Conservation (phyloP, 2,113 vertebrate genomes). For the Phalacrocorax pelagicus region DNA sequence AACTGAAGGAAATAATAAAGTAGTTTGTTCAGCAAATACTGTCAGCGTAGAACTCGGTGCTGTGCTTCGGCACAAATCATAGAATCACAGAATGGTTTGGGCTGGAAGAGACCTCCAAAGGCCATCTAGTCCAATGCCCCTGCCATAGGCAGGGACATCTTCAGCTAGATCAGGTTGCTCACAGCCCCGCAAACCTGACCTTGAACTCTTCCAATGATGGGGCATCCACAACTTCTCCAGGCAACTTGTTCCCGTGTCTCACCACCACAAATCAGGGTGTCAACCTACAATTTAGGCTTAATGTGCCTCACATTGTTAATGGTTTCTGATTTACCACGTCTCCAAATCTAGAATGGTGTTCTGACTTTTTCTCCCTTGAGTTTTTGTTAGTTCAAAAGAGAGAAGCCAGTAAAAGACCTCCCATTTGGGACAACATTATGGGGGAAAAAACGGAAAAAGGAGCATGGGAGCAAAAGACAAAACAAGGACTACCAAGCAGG, state of each 20-base stretch:
- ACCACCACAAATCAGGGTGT: not conserved
- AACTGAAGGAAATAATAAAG: not conserved
- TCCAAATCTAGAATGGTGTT: not conserved
- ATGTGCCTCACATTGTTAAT: not conserved
- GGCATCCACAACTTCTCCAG: not conserved
- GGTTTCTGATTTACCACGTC: not conserved
- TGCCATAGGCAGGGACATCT: not conserved
- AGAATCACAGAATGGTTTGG: not conserved
- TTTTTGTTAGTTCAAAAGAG: not conserved
- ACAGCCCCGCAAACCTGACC: not conserved
- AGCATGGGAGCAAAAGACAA: not conserved
- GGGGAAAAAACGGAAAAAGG: not conserved
- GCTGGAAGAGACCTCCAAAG: not conserved
- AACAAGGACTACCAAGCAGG: not conserved
- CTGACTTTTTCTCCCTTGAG: not conserved
- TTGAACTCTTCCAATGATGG: not conserved
- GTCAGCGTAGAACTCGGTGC: not conserved
- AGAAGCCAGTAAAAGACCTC: not conserved
- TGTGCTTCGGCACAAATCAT: not conserved
- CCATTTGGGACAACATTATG: not conserved
- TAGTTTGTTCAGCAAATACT: not conserved
- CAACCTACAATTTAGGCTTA: not conserved
- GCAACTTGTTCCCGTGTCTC: not conserved
- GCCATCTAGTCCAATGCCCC: not conserved
- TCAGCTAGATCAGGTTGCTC: not conserved